phyloP scores from a whole-genome alignment of 2,113 vertebrate genomes.

The Osmerus mordax region DNA sequence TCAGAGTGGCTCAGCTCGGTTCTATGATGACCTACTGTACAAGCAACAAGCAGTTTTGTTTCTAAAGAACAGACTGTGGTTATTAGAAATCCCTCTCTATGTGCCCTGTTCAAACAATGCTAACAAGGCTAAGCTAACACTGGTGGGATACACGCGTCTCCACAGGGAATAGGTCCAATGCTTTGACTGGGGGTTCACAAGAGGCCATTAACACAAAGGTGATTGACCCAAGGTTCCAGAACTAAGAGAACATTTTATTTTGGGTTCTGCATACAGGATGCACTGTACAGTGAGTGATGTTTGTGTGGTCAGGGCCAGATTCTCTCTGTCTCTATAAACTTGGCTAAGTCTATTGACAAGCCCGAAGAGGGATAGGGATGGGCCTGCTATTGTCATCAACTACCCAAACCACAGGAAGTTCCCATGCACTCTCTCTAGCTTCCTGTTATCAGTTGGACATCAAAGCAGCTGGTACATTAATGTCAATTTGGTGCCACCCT shows the following conservation, averaged over 20 bases:
- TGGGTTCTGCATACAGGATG: too few relatives aligned
- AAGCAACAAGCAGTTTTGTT: neutral
- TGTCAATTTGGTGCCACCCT: neutral
- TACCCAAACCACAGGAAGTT: neutral
- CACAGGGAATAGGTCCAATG: neutral
- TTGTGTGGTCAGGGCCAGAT: neutral
- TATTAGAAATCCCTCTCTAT: neutral
- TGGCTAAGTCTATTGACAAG: neutral
- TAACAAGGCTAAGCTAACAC: neutral
- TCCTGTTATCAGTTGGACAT: neutral
- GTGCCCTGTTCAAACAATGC: neutral
- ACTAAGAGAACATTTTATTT: too few relatives aligned
- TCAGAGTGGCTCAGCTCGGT: neutral
- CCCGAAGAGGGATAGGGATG: neutral
- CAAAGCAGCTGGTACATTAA: neutral
- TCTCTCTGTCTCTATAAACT: neutral
- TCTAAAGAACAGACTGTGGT: neutral
- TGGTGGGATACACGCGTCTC: neutral
- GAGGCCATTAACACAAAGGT: neutral
- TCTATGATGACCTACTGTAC: neutral
- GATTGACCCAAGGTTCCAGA: too few relatives aligned
- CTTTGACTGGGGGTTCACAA: neutral
- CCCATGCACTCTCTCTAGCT: neutral
- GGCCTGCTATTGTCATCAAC: conserved; percentile 3
- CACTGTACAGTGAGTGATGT: neutral